These are phyloP conservation scores for Drosophila parabipectinata DNA, from an alignment of 1,140 invertebrate genomes.

Conservation along the genomic window DNA sequence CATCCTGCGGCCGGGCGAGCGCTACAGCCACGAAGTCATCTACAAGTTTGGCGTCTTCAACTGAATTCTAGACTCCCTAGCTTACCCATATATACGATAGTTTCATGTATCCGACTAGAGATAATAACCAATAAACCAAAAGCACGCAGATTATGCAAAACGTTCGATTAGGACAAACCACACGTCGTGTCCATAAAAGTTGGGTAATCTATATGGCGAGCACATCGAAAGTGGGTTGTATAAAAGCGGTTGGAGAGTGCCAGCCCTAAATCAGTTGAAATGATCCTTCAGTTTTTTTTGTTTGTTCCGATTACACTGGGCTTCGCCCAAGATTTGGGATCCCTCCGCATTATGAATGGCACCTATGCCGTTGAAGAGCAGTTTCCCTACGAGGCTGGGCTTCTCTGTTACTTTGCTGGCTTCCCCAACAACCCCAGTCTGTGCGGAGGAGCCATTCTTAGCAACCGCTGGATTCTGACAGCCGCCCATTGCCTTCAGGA, in stretches of 20 bases:
- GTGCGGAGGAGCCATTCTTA: conserved; percentile 57
- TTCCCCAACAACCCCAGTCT: background rate
- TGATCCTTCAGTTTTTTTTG: conserved; percentile 26
- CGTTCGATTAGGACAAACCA: conserved; percentile 10
- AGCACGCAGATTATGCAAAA: conserved; percentile 35
- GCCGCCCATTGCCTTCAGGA: conserved; percentile 59
- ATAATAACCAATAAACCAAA: conserved; percentile 53
- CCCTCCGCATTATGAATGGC: conserved; percentile 56
- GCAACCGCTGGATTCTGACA: conserved; percentile 48
- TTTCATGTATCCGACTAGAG: conserved; percentile 19
- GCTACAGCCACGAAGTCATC: conserved; percentile 87
- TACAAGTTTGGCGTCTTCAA: conserved; percentile 85
- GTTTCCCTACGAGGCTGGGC: conserved; percentile 49
- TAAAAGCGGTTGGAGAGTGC: conserved; percentile 1
- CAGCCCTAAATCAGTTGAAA: conserved; percentile 20
- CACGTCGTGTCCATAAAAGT: conserved; percentile 37
- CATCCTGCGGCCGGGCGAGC: conserved; percentile 89
- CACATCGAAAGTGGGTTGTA: conserved; percentile 18
- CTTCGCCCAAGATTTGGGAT: conserved; percentile 24
- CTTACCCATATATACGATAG: conserved; percentile 8
- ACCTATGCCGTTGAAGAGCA: conserved; percentile 19
- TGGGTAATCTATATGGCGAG: background rate
- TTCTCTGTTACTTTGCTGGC: conserved; percentile 25
- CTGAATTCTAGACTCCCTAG: conserved; percentile 7
- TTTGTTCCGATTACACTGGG: conserved; percentile 4